Conservation (phyloP, 2,797 vertebrate genomes). For the Neosilurus hyrtlii region DNA sequence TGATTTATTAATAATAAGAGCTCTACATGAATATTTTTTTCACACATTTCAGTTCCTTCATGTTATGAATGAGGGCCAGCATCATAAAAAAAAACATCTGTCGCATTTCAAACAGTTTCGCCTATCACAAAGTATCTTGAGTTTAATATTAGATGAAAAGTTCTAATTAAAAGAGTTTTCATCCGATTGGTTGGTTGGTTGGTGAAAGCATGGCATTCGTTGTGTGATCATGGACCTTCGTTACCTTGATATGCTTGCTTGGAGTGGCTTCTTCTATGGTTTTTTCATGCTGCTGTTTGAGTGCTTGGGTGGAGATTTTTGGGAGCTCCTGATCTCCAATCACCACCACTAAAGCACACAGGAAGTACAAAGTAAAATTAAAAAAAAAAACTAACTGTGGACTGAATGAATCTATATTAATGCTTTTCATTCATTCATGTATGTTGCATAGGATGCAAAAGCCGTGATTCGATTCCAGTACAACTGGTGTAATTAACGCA, state of each 20-base stretch:
- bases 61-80: not conserved
- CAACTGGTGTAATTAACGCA: slow-evolving; percentile 36
- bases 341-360: slow-evolving; percentile 68
- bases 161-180: too few relatives aligned
- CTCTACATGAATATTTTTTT: not conserved
- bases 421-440: not conserved
- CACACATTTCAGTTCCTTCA: too few relatives aligned
- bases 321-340: slow-evolving; percentile 82
- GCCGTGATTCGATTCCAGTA: not conserved
- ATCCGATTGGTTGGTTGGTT: not conserved
- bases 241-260: slow-evolving; percentile 91
- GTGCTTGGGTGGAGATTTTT: slow-evolving; percentile 86
- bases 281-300: slow-evolving; percentile 94
- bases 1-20: not conserved
- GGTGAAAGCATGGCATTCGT: not conserved
- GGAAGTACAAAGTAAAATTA: slow-evolving; percentile 28
- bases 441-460: not conserved
- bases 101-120: not conserved
- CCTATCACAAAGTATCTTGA: not conserved
- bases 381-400: slow-evolving; percentile 14
- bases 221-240: slow-evolving; percentile 30
- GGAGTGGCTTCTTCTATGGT: slow-evolving; percentile 75
- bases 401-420: not conserved
- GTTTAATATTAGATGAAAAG: too few relatives aligned
- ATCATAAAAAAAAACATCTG: not conserved